Evolutionary conservation across 2,113 vertebrate genomes (phyloP).

Genomic region (Nothoprocta pentlandii): DNA sequence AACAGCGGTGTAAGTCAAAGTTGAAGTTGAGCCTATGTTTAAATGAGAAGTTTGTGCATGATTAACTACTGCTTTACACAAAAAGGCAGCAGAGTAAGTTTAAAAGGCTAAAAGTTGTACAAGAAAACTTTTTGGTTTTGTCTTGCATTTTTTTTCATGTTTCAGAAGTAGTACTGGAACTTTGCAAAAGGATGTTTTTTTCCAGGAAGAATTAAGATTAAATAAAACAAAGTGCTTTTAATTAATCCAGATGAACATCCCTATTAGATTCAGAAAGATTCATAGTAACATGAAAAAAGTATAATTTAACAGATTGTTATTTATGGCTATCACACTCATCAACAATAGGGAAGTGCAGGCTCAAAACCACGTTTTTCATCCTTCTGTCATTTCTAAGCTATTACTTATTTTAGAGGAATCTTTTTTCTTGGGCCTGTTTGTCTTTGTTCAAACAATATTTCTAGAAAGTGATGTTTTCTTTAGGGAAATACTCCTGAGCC

Average conservation of each 20-base stretch:
- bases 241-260: not conserved
- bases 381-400: not conserved
- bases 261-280: not conserved
- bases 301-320: not conserved
- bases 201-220: not conserved
- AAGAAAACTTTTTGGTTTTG: not conserved
- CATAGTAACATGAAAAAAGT: not conserved
- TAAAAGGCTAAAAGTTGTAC: not conserved
- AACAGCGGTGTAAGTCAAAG: not conserved
- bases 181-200: not conserved
- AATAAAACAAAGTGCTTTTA: not conserved
- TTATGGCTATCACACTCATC: not conserved
- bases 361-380: not conserved
- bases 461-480: not conserved
- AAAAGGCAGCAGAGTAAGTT: not conserved
- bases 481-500: not conserved
- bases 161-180: fast-evolving
- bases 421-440: not conserved
- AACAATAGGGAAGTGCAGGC: not conserved
- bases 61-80: not conserved
- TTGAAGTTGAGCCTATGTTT: conserved; percentile 1
- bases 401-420: not conserved
- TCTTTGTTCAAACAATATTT: not conserved
- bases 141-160: fast-evolving
- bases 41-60: not conserved